Evolutionary conservation across 2,113 vertebrate genomes (phyloP).

Genomic region (Urocolius indicus): DNA sequence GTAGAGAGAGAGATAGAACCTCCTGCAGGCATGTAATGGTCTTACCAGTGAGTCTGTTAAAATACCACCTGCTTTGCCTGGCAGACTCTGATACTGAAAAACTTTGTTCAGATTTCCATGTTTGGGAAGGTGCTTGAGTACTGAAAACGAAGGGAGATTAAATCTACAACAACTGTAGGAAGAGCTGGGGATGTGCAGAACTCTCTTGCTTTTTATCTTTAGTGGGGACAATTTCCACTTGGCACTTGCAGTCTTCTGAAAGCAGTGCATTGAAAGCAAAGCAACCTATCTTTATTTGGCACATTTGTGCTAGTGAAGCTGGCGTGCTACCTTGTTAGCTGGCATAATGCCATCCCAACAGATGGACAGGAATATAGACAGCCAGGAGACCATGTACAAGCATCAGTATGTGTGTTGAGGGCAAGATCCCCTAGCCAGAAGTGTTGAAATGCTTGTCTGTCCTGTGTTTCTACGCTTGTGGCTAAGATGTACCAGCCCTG

Average conservation of each 20-base stretch:
- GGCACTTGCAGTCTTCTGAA: slow-evolving; percentile 30
- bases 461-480: neutral
- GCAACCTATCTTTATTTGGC: slow-evolving; percentile 62
- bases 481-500: neutral
- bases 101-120: slow-evolving; percentile 1
- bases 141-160: slow-evolving; percentile 34
- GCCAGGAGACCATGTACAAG: slow-evolving; percentile 74
- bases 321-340: slow-evolving; percentile 64
- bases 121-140: slow-evolving; percentile 9
- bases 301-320: slow-evolving; percentile 63
- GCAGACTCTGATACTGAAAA: slow-evolving; percentile 37
- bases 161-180: neutral
- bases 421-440: slow-evolving; percentile 62
- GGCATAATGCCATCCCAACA: slow-evolving; percentile 76
- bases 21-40: slow-evolving; percentile 5
- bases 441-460: slow-evolving; percentile 53
- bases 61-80: slow-evolving; percentile 67
- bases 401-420: slow-evolving; percentile 68
- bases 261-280: slow-evolving; percentile 41
- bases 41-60: slow-evolving; percentile 50
- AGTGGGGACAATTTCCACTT: neutral
- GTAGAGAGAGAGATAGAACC: neutral
- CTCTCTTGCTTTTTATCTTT: neutral
- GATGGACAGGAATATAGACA: slow-evolving; percentile 76
- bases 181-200: neutral